phyloP scores from a whole-genome alignment of 2,888 invertebrate species.

The Camponotus fellah region DNA sequence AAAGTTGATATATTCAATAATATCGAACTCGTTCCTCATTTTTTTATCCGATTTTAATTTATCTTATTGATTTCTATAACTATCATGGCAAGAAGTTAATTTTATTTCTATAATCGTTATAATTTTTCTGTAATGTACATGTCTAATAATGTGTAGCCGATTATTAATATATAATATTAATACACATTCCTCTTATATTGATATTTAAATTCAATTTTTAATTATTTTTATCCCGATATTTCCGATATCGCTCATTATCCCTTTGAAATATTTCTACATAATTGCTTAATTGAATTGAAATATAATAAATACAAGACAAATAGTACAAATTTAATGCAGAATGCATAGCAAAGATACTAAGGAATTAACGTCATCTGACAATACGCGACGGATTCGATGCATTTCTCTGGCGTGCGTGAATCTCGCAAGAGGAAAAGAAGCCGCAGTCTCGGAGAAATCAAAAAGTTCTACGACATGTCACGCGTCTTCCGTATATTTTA shows the following conservation, averaged over 20 bases:
- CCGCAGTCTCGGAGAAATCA: constrained; percentile 1
- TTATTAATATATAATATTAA: neutral
- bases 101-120: neutral
- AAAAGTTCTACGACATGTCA: constrained; percentile 29
- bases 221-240: neutral
- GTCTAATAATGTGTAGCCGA: neutral
- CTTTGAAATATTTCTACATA: neutral
- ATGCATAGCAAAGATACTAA: constrained; percentile 2
- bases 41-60: neutral
- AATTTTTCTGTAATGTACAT: neutral
- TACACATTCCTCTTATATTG: neutral
- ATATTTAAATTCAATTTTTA: neutral
- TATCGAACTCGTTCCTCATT: neutral
- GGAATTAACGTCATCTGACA: constrained; percentile 8
- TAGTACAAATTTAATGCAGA: neutral
- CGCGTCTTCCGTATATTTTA: constrained; percentile 20
- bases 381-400: constrained; percentile 5
- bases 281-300: neutral
- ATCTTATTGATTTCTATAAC: neutral
- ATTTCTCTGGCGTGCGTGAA: neutral
- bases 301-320: neutral
- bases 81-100: neutral
- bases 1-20: neutral
- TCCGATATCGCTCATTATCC: neutral
- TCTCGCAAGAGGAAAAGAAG: too few relatives aligned